Base-by-base conservation (phyloP, 2,113 vertebrate genomes). In the Pavo muticus region DNA sequence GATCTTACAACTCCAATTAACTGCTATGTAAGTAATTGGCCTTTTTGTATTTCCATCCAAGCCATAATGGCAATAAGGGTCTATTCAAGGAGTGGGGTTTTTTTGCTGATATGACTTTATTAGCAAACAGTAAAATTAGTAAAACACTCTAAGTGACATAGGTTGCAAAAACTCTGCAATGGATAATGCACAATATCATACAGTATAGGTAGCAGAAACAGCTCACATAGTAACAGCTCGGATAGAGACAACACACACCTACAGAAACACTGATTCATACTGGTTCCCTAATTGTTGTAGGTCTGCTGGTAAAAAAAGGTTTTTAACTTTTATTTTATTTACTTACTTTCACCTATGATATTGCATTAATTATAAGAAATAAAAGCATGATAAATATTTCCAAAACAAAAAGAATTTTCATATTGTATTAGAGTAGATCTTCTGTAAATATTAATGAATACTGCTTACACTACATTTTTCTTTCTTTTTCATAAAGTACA, bases 401-500 rank as follows among this genome's bases (percentile, higher is more conserved):
- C 9, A 52, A 29, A n/a, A 45, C 3, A 59, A 72, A 68, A 72
- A 32, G 10, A 4, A 80, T 42, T 29, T 68, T 42, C 29, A 29
- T 35, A 27, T 14, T 0, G 5, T 59, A 15, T 45, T 45, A 67
- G 10, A 77, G 13, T 64, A 54, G 6, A 4, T 64, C 3, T 1
- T 52, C 23, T 57, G 32, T 14, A 59, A 54, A 21, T n/a, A 12
- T 6, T 78, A n/a, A 6, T 75, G 15, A 64, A 75, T 40, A 17
- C 0, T 67, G 30, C 1, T 79, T 85, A 24, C 23, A 75, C 0
- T 27, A 0, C 6, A 30, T 54, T 86, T 64, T 30, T 68, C 12
- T 81, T 90, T 73, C 20, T 74, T 90, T 72, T 47, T 14, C 35
- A 52, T 29, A 9, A 47, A 1, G 15, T 47, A 73, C 2, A 2